Evolutionary conservation across 1,140 invertebrate genomes (phyloP), one percentile per base, ranked within the genome.

Genomic region (Homarus americanus): DNA sequence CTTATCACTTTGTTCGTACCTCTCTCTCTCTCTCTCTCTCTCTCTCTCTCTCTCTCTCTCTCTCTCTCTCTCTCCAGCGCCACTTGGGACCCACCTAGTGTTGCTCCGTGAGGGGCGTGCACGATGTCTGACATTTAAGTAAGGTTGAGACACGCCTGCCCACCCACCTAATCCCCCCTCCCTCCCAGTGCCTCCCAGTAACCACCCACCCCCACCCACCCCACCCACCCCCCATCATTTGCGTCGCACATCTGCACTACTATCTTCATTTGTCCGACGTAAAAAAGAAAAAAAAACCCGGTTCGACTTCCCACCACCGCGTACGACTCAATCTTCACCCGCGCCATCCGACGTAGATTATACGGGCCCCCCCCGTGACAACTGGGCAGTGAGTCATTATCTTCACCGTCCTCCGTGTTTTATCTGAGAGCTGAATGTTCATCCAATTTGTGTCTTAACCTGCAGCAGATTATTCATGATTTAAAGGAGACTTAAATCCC

Each of bases 401-500:
- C n/a, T 69, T 32, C 32, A 10, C n/a, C 63, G 7, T 32, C 63
- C 5, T n/a, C 4, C 63, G 1, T 28, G 53, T 32, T 24, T 20
- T 9, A 15, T 24, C 63, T 7, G 63, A 20, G 53, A 20, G 24
- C 53, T n/a, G 53, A 58, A 58, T 15, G 53, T 58, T 58, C 53
- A 58, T 20, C 53, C 17, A 58, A 58, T 58, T 58, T 49, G 53
- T 58, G 53, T 58, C 53, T 58, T 15, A 58, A 58, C 53, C 53
- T 58, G 53, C 17, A 15, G 12, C 15, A 20, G 17, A 58, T 69
- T 69, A 28, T 69, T 69, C 63, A 69, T 69, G 63, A 12, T 69
- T 69, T 69, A 69, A 69, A n/a, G 2, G 32, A 69, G 63, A 69
- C 63, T 28, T n/a, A 69, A 69, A 69, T 69, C 63, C 63, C 12